These are phyloP conservation scores for Chloropsis cyanopogon DNA, from an alignment of 2,113 vertebrate genomes.

Conservation along the genomic window DNA sequence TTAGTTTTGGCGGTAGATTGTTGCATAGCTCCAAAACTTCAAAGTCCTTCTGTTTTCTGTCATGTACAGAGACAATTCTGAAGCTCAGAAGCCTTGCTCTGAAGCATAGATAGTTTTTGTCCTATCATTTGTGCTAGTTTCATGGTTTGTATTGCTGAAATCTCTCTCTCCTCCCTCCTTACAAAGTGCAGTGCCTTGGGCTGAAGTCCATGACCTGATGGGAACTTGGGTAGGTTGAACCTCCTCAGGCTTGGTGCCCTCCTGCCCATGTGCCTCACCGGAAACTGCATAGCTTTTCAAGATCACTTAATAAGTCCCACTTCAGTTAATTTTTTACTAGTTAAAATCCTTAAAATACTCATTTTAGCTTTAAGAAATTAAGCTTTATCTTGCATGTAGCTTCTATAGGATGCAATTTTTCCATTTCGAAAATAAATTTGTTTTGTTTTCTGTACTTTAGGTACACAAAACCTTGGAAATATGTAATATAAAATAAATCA, in stretches of 20 bases:
- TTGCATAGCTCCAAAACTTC: neutral
- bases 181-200: neutral
- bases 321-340: neutral
- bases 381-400: neutral
- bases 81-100: neutral
- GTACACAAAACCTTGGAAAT: neutral
- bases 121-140: neutral
- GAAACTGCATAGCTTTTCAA: neutral
- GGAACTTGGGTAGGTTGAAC: neutral
- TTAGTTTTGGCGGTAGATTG: neutral
- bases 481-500: neutral
- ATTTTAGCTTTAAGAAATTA: neutral
- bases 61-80: neutral
- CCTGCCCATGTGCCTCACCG: neutral
- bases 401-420: neutral
- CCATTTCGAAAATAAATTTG: neutral
- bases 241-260: neutral
- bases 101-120: neutral
- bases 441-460: neutral
- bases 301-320: neutral
- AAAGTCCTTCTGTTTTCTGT: neutral
- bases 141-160: neutral
- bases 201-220: neutral
- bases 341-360: neutral
- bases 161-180: neutral